Conservation (phyloP, 2,113 vertebrate species). For the Nerophis ophidion region DNA sequence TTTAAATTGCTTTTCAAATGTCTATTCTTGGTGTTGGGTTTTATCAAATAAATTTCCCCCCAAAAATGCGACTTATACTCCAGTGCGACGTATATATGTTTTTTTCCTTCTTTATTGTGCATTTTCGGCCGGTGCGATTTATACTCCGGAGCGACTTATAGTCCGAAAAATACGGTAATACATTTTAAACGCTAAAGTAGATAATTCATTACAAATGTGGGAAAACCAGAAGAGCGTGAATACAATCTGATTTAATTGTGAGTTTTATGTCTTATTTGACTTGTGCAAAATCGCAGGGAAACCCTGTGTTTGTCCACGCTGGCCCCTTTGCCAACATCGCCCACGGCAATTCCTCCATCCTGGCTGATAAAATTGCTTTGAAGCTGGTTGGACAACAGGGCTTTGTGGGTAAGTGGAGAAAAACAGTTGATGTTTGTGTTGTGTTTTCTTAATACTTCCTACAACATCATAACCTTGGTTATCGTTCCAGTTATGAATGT, state of each 20-base stretch:
- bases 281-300: constrained; percentile 74
- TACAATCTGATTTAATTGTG: not conserved
- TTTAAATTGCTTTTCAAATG: too few species aligned
- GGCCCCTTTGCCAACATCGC: constrained; percentile 98
- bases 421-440: not conserved
- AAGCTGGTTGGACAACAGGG: constrained; percentile 92
- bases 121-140: too few species aligned
- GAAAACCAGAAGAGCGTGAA: not conserved
- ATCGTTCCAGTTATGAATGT: not conserved
- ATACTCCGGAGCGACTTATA: too few species aligned
- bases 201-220: too few species aligned
- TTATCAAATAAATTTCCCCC: too few species aligned
- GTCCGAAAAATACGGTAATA: too few species aligned
- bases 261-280: constrained; percentile 14
- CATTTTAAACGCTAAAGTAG: too few species aligned
- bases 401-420: constrained; percentile 83
- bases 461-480: not conserved
- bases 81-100: too few species aligned
- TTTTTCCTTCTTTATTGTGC: too few species aligned
- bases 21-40: too few species aligned
- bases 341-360: constrained; percentile 96
- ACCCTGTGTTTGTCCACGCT: constrained; percentile 94
- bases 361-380: constrained; percentile 94
- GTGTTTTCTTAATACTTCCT: not conserved
- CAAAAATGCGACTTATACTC: too few species aligned